Conservation (phyloP, 2,888 invertebrate genomes). For the Drosophila siamana region DNA sequence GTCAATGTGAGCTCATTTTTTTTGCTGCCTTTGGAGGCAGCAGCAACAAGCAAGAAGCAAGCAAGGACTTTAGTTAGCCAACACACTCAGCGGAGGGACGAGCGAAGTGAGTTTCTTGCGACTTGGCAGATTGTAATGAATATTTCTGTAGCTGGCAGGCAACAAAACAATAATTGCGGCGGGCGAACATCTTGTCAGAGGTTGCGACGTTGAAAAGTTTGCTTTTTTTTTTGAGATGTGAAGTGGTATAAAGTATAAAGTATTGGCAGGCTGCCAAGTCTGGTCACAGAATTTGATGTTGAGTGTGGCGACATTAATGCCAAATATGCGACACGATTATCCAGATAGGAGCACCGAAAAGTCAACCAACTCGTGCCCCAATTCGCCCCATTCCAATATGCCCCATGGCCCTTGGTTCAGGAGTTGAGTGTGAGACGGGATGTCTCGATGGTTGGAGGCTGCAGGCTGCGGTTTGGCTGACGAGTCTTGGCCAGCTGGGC, state of each 20-base stretch:
- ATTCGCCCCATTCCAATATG: constrained; percentile 38
- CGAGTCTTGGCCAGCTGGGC: constrained; percentile 53
- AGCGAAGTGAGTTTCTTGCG: constrained; percentile 3
- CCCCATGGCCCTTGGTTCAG: constrained; percentile 24
- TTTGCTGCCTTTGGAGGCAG: constrained; percentile 5
- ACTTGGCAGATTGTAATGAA: constrained; percentile 58
- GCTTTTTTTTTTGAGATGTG: constrained; percentile 20
- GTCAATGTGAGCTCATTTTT: constrained; percentile 61
- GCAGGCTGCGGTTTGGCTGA: constrained; percentile 41
- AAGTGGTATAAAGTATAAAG: constrained; percentile 19
- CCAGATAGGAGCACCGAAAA: constrained; percentile 38
- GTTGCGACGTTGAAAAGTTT: constrained; percentile 52
- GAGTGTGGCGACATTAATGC: constrained; percentile 64
- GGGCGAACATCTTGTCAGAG: constrained; percentile 62
- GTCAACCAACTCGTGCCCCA: constrained; percentile 45
- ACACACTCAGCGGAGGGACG: background rate
- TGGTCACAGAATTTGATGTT: constrained; percentile 53
- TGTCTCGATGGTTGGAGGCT: constrained; percentile 16
- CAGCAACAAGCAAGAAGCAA: constrained; percentile 34
- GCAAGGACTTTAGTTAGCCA: constrained; percentile 27
- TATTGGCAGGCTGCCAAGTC: constrained; percentile 68
- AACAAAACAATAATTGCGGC: constrained; percentile 67
- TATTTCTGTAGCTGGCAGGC: constrained; percentile 51
- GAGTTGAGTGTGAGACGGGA: background rate
- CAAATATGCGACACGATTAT: constrained; percentile 68